Evolutionary conservation across 2,113 vertebrate species (phyloP), one percentile per base, ranked within the genome.

Genomic region (Martes martes): DNA sequence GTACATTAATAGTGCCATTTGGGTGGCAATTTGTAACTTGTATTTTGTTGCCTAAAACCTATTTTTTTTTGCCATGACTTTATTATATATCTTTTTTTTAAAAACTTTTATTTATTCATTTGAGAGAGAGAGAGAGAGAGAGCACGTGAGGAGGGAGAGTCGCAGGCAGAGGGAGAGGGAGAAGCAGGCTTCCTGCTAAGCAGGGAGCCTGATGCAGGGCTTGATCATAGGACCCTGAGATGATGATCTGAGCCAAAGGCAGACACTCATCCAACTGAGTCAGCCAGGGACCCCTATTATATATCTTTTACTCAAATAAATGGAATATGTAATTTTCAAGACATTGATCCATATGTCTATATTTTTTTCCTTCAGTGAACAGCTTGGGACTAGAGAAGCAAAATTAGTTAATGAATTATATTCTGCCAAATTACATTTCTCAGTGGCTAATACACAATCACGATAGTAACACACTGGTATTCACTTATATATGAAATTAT

Each of bases 261-360:
- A 61, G 59, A 26, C 24, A 24, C 10, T 61, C 24, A 61, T 11
- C 24, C 10, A 10, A 61, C 59, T 26, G 24, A 61, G 59, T 0
- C 59, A 61, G 9, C 59, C 10, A 11, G 59, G 24, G 10, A 26
- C 59, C 24, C 10, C 59, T 90, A 79, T 61, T 65, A 67, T 67
- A 33, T 95, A 24, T 52, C 31, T 63, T 91, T 89, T 59, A 61
- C 31, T 67, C 67, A 97, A 93, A 82, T 55, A 92, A 94, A 89
- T 47, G n/a, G 14, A 73, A n/a, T 84, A 67, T 42, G 0, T 71
- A 50, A 9, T 67, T 57, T 91, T 93, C 7, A 90, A 79, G 50
- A 91, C 23, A 74, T 65, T 1, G 7, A 55, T 61, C 45, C 1
- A 87, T 18, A 71, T 0, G 39, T 55, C 36, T 6, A 50, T 59